Evolutionary conservation across 2,888 invertebrate genomes (phyloP), one percentile per base, ranked within the genome.

Genomic region (Clepsis dumicolana): DNA sequence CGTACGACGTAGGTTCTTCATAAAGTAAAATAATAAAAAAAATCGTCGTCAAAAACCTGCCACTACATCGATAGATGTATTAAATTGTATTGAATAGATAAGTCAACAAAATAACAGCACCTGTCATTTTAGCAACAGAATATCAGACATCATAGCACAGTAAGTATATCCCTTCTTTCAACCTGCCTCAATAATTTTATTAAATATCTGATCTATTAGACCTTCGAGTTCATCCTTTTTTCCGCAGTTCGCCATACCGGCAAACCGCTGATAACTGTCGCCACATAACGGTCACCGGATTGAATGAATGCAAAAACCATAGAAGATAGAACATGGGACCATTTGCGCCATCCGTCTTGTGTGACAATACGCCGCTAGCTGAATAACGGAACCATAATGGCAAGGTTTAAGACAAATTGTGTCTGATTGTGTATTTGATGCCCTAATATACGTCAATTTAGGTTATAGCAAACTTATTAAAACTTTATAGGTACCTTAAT

Each of bases 261-360:
- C 29, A 62, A 14, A 56, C 66, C 63, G 59, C 62, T 66, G 56
- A 27, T 68, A 64, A 68, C 68, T 53, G 68, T 68, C 62, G 41
- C 35, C 27, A 38, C 32, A 62, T 68, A 68, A 68, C 68, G 72
- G 72, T 71, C 66, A 18, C 18, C 18, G 54, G 41, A 64, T 57
- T 70, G 68, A 64, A 29, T 67, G 32, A 62, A 77, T 72, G 80
- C 81, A 84, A 87, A 86, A 86, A 81, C 79, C 70, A 76, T 75
- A 56, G 65, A 73, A 68, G 71, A 74, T 71, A 56, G 65, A 73
- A 68, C 71, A 74, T 71, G 68, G 67, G 63, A 66, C 70, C 67
- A 69, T 72, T 60, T 69, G 70, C 60, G 59, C 74, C 67, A 75
- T 75, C 73, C 78, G 77, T 78, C 78, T 75, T 77, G 41, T 48